Evolutionary conservation across 2,888 invertebrate species (phyloP).

Genomic region (Leptopilina drosophilae): DNA sequence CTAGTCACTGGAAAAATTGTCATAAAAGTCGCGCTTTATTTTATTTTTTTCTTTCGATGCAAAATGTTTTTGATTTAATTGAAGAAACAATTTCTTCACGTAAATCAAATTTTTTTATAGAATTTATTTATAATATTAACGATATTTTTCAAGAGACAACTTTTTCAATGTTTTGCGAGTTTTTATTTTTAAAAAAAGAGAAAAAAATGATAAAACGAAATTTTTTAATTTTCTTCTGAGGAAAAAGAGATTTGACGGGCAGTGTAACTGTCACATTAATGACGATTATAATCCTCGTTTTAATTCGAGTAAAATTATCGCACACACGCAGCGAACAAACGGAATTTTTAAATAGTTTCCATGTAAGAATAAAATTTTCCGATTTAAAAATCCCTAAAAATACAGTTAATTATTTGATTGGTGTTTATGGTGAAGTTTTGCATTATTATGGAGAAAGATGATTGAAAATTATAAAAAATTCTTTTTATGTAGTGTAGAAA

Average conservation of each 20-base stretch:
- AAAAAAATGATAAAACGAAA: not conserved
- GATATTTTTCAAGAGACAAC: slow-evolving; percentile 6
- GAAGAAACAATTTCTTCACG: not conserved
- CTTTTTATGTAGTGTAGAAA: too few species aligned
- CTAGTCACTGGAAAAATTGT: slow-evolving; percentile 23
- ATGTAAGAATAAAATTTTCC: not conserved
- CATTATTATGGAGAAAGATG: too few species aligned
- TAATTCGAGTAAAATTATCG: slow-evolving; percentile 9
- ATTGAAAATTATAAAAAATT: too few species aligned
- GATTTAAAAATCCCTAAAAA: not conserved
- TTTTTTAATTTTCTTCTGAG: not conserved
- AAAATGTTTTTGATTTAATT: slow-evolving; percentile 7
- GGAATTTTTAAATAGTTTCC: not conserved
- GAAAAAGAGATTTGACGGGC: slow-evolving; percentile 32
- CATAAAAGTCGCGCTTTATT: slow-evolving; percentile 13
- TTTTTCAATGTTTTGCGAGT: not conserved
- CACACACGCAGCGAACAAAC: not conserved
- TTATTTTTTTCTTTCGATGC: not conserved
- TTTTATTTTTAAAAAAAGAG: too few species aligned
- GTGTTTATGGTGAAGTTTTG: not conserved
- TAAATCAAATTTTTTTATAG: not conserved
- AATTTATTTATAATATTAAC: not conserved
- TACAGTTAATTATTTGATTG: slow-evolving; percentile 10
- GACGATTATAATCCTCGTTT: slow-evolving; percentile 27
- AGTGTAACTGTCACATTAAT: slow-evolving; percentile 25